These are phyloP conservation scores for Hyperoplus immaculatus DNA, from an alignment of 2,797 vertebrate genomes.

Conservation along the genomic window DNA sequence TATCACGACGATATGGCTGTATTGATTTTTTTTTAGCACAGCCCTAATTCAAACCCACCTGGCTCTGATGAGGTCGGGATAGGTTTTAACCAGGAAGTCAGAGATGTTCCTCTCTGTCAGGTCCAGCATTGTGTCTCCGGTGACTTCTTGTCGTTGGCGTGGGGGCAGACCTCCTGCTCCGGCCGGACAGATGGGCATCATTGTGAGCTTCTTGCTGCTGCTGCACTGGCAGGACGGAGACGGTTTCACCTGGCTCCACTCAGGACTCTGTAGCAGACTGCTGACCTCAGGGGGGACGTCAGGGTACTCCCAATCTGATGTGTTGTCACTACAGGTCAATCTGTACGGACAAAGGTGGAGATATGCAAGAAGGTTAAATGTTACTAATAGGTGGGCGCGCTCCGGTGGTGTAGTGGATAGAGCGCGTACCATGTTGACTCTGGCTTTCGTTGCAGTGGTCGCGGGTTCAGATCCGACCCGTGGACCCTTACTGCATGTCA, in stretches of 20 bases:
- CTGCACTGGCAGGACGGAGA: slow-evolving; percentile 96
- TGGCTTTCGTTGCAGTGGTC: too few species aligned
- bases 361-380: background rate
- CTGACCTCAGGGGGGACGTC: slow-evolving; percentile 81
- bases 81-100: slow-evolving; percentile 96
- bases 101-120: slow-evolving; percentile 93
- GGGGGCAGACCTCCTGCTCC: slow-evolving; percentile 94
- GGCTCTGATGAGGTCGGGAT: slow-evolving; percentile 91
- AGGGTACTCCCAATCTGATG: slow-evolving; percentile 88
- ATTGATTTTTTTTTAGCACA: background rate
- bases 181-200: slow-evolving; percentile 93
- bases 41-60: slow-evolving; percentile 79
- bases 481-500: too few species aligned
- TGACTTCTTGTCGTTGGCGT: slow-evolving; percentile 87
- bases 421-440: too few species aligned
- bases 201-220: slow-evolving; percentile 89
- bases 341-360: slow-evolving; percentile 68
- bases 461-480: too few species aligned
- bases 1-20: too few species aligned
- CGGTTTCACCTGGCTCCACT: slow-evolving; percentile 89
- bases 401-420: too few species aligned
- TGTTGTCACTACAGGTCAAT: slow-evolving; percentile 84
- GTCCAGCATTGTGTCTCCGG: slow-evolving; percentile 92
- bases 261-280: slow-evolving; percentile 86
- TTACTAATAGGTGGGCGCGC: too few species aligned